These are phyloP conservation scores for Tetragonula carbonaria DNA, from an alignment of 2,888 invertebrate genomes.

Conservation along the genomic window DNA sequence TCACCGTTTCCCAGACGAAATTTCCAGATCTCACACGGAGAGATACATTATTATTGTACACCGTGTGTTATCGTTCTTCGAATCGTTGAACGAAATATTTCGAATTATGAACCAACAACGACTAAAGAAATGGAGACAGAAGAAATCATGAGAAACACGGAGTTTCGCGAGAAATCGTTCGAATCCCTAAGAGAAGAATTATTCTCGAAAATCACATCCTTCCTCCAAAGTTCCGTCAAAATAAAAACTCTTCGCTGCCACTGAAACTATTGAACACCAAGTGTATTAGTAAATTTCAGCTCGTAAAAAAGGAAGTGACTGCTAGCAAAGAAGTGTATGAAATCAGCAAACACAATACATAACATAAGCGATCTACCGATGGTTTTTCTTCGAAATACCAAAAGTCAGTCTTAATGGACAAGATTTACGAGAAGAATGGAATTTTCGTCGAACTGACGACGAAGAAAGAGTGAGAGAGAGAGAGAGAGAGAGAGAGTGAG, in stretches of 20 bases:
- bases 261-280: neutral
- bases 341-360: neutral
- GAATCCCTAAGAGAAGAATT: too few species aligned
- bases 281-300: neutral
- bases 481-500: too few species aligned
- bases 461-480: neutral
- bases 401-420: neutral
- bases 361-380: neutral
- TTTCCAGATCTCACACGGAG: neutral
- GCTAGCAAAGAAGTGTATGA: neutral
- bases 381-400: neutral
- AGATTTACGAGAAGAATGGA: neutral
- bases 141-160: too few species aligned
- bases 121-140: too few species aligned
- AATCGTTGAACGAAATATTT: too few species aligned
- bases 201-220: too few species aligned
- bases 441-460: constrained; percentile 24
- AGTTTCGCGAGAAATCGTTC: too few species aligned
- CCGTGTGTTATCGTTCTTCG: too few species aligned
- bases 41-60: neutral
- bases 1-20: neutral
- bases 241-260: too few species aligned
- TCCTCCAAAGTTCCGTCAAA: too few species aligned
- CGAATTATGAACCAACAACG: too few species aligned
- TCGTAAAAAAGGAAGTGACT: neutral